phyloP scores from a whole-genome alignment of 2,888 invertebrate species.

The Parascotia fuliginaria region DNA sequence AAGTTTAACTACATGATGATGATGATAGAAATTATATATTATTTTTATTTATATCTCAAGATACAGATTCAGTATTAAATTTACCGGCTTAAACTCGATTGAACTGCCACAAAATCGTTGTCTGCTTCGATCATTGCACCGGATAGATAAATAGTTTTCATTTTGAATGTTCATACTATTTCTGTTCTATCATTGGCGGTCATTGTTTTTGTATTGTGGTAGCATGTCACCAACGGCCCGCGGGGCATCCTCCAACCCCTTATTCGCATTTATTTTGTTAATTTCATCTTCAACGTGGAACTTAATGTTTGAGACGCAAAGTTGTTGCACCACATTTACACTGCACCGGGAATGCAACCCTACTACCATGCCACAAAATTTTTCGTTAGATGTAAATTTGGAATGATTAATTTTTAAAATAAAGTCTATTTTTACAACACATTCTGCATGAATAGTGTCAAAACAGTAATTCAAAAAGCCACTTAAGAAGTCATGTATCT shows the following conservation, averaged over 20 bases:
- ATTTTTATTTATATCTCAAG: too few relatives aligned
- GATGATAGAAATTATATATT: too few relatives aligned
- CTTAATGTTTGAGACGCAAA: slow-evolving; percentile 50
- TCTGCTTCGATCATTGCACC: slow-evolving; percentile 80
- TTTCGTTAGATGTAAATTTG: not conserved
- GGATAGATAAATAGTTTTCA: slow-evolving; percentile 73
- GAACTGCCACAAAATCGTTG: slow-evolving; percentile 64
- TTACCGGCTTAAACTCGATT: slow-evolving; percentile 59
- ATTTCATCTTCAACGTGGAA: slow-evolving; percentile 68
- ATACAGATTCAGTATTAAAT: not conserved
- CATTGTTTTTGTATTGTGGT: slow-evolving; percentile 50
- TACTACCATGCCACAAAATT: slow-evolving; percentile 16
- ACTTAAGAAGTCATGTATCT: too few relatives aligned
- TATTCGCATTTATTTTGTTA: slow-evolving; percentile 78
- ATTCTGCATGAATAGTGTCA: too few relatives aligned
- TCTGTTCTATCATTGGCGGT: slow-evolving; percentile 18
- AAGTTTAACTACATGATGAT: too few relatives aligned
- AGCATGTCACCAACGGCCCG: slow-evolving; percentile 84
- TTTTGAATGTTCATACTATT: slow-evolving; percentile 73
- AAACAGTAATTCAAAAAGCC: too few relatives aligned
- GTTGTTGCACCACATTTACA: slow-evolving; percentile 70
- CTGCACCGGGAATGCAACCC: slow-evolving; percentile 49
- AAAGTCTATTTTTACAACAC: not conserved
- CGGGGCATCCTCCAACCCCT: slow-evolving; percentile 87
- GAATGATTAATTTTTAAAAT: not conserved